These are phyloP conservation scores for Crocuta crocuta DNA, from an alignment of 2,113 vertebrate genomes.

Conservation along the genomic window DNA sequence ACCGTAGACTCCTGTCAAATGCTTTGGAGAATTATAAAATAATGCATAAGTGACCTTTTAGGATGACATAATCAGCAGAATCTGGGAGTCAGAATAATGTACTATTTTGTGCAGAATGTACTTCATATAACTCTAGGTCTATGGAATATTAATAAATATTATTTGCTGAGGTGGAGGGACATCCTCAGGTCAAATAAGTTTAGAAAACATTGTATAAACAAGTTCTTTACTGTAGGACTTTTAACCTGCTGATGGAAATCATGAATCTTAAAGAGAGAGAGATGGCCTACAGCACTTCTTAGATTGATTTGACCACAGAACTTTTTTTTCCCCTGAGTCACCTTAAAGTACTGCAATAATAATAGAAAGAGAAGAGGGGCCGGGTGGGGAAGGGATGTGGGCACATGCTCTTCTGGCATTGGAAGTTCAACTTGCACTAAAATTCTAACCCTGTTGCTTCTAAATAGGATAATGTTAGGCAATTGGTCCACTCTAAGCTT, in stretches of 20 bases:
- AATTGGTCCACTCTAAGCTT: neutral
- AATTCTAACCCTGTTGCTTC: neutral
- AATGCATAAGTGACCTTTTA: slow-evolving; percentile 28
- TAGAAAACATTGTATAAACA: neutral
- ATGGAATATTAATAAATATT: neutral
- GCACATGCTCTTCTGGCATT: neutral
- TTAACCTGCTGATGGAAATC: neutral
- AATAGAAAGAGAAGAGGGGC: neutral
- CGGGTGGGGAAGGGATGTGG: fast-evolving
- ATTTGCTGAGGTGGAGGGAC: neutral
- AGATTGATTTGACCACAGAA: neutral
- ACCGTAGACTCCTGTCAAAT: neutral
- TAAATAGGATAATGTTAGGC: neutral
- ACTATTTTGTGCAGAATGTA: neutral
- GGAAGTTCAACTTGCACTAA: neutral
- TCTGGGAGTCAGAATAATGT: neutral
- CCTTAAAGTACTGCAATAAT: neutral
- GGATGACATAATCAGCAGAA: neutral
- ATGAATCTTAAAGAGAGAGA: neutral
- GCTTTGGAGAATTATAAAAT: slow-evolving; percentile 9
- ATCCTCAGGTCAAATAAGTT: neutral
- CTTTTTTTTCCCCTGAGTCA: neutral
- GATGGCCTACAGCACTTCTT: neutral
- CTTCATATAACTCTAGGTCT: neutral
- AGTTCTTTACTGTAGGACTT: neutral